These are phyloP conservation scores for Chelonus insularis DNA, from an alignment of 1,140 invertebrate genomes.

Conservation along the genomic window DNA sequence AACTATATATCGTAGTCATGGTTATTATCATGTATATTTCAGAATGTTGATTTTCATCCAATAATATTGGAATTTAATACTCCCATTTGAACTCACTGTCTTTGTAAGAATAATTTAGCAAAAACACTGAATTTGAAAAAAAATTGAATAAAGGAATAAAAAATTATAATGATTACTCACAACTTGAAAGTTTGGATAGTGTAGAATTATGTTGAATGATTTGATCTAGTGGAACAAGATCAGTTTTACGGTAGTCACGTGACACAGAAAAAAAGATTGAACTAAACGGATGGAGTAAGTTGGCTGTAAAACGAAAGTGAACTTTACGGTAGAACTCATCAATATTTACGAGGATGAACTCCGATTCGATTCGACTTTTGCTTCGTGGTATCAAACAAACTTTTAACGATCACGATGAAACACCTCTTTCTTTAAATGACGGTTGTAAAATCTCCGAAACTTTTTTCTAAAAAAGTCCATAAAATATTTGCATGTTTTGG, in stretches of 20 bases:
- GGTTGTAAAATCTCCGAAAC: constrained; percentile 28
- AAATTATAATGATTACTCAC: neutral
- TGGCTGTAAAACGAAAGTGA: constrained; percentile 38
- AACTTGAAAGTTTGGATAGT: neutral
- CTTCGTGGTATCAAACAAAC: constrained; percentile 9
- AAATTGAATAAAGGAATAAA: too few species aligned
- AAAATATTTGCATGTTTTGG: neutral
- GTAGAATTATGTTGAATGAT: constrained; percentile 1
- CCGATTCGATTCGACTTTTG: constrained; percentile 36
- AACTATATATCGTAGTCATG: too few species aligned
- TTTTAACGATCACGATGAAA: constrained; percentile 11
- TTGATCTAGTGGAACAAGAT: constrained; percentile 11
- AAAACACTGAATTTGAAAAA: too few species aligned
- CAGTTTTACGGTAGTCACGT: constrained; percentile 26
- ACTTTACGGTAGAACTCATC: constrained; percentile 37
- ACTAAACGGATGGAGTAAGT: constrained; percentile 25
- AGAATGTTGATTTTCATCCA: too few species aligned
- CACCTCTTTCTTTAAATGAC: constrained; percentile 17
- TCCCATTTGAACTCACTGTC: too few species aligned
- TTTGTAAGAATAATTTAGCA: too few species aligned
- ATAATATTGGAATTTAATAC: too few species aligned
- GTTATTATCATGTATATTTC: too few species aligned
- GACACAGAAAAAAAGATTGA: constrained; percentile 22
- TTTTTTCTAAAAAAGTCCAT: constrained; percentile 23
- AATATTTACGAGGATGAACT: constrained; percentile 38